Base-by-base conservation (phyloP, 2,113 vertebrate genomes). In the Gallinago undulata region DNA sequence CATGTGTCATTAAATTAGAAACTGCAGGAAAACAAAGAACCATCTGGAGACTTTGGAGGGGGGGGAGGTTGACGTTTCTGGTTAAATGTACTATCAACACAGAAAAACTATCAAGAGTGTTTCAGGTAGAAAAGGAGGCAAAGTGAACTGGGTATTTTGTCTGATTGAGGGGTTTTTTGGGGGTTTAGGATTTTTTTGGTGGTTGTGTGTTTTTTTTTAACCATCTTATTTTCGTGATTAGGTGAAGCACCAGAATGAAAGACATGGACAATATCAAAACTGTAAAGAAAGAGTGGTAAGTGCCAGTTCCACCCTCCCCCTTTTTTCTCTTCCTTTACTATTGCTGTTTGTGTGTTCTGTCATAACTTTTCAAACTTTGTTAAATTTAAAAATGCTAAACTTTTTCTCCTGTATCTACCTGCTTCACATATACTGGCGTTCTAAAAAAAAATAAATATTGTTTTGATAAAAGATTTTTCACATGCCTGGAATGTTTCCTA, bases 221-320 rank as follows among this genome's bases (percentile, higher is more conserved):
- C 21, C 2, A 9, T 70, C 74, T 81, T 92, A 10, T 96, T 90
- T 96, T 89, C 73, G 10, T 85, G 81, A 95, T 97, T 93, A 98
- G 95, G 97, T 7, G 41, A 70, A 91, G 23, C 86, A 95, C 90
- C 78, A 97, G 95, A 90, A 98, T 98, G 98, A 98, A 97, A 98
- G 97, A 97, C 94, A 97, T 98, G 88, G 97, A 98, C 95, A 98
- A 97, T 83, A 93, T 97, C 93, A 97, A 97, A 97, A 98, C 95
- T 93, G 66, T 97, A 75, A 98, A 98, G 84, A 97, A 97, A 94
- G 97, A 98, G 94, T 98, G 98, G 98, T 98, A 97, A 87, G 98
- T 97, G 75, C 48, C 73, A 9, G n/a, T 84, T 77, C 19, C 41
- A 14, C 8, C 18, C 10, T 8, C 6, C 30, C 12, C 4, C 8